Conservation (phyloP, 2,797 vertebrate species). For the Anisognathus igniventris region DNA sequence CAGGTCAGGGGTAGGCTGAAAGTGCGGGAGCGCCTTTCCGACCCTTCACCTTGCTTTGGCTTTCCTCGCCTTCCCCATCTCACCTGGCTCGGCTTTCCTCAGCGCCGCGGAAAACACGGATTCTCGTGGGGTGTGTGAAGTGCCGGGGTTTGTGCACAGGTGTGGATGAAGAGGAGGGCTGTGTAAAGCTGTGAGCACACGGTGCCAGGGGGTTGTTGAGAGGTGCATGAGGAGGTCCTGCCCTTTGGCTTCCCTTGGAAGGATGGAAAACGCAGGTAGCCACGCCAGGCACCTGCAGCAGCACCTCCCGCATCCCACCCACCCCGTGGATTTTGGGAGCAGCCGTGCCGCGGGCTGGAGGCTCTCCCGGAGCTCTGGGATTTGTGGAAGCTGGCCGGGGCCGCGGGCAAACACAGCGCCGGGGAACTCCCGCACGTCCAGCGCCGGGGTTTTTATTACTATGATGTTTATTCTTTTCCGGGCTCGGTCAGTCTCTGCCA, state of each 20-base stretch:
- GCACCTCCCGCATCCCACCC: background rate
- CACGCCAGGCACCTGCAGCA: background rate
- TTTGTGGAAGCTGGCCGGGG: background rate
- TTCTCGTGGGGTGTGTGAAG: background rate
- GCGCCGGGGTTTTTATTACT: background rate
- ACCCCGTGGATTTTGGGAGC: background rate
- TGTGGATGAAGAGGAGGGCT: fast-evolving
- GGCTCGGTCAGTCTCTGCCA: background rate
- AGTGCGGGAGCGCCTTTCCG: background rate
- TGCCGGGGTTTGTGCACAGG: background rate
- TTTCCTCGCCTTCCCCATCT: background rate
- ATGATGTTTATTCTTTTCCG: constrained; percentile 2
- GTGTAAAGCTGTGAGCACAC: background rate
- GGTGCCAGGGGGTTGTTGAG: fast-evolving
- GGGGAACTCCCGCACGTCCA: background rate
- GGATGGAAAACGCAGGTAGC: background rate
- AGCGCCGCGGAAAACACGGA: background rate
- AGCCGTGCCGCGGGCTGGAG: background rate
- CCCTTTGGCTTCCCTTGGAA: background rate
- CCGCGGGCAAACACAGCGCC: background rate
- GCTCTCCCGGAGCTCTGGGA: background rate
- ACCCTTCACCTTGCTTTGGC: background rate
- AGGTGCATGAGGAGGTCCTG: background rate
- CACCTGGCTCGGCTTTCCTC: background rate
- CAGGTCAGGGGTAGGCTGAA: background rate